phyloP scores from a whole-genome alignment of 2,888 invertebrate species.

The Orthosia incerta region DNA sequence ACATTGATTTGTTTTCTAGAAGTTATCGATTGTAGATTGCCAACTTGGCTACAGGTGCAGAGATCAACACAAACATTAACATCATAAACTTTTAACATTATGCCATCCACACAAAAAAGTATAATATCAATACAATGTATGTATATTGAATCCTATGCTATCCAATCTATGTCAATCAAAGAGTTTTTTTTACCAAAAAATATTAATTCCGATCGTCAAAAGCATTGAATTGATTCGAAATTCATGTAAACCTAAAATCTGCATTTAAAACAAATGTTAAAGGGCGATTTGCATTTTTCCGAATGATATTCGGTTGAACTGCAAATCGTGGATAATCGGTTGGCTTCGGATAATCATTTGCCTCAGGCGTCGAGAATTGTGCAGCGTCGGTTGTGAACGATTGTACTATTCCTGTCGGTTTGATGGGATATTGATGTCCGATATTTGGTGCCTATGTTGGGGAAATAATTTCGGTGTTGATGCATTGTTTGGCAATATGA shows the following conservation, averaged over 20 bases:
- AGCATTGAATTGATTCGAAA: slow-evolving; percentile 35
- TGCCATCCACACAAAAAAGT: neutral
- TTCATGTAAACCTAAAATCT: slow-evolving; percentile 44
- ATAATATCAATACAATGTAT: neutral
- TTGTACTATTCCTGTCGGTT: slow-evolving; percentile 22
- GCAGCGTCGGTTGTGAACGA: slow-evolving; percentile 39
- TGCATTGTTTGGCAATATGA: neutral
- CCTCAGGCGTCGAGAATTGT: slow-evolving; percentile 50
- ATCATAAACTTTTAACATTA: neutral
- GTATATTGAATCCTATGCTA: slow-evolving; percentile 6
- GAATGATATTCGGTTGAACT: slow-evolving; percentile 45
- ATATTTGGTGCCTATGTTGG: slow-evolving; percentile 16
- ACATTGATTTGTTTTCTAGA: too few relatives aligned
- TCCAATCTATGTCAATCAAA: slow-evolving; percentile 28
- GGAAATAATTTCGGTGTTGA: neutral
- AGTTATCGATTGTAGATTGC: too few relatives aligned
- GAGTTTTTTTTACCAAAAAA: slow-evolving; percentile 1
- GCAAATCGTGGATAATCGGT: slow-evolving; percentile 53
- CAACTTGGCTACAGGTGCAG: too few relatives aligned
- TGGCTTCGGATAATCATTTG: slow-evolving; percentile 52
- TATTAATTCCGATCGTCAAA: slow-evolving; percentile 6
- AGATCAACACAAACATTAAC: too few relatives aligned
- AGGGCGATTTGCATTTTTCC: slow-evolving; percentile 53
- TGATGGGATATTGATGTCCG: slow-evolving; percentile 27
- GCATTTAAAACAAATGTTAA: slow-evolving; percentile 53